These are phyloP conservation scores for Lagocephalus sceleratus DNA, from an alignment of 2,797 vertebrate species.

Conservation along the genomic window DNA sequence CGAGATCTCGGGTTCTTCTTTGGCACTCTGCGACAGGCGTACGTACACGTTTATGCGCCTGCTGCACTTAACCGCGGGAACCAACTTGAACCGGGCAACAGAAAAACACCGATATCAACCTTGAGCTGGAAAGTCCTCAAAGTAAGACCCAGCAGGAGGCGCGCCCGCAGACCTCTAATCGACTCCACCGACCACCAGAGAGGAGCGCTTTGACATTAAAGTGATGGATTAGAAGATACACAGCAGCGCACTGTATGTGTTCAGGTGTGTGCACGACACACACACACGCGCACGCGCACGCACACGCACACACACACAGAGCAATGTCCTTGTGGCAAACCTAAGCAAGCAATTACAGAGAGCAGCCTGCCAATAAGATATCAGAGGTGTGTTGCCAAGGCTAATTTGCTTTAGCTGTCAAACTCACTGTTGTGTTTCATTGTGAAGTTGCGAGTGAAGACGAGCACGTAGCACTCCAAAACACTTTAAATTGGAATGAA, in stretches of 20 bases:
- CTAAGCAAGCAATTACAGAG: conserved; percentile 63
- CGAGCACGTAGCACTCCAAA: conserved; percentile 41
- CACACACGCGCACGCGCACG: conserved; percentile 19
- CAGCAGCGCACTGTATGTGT: conserved; percentile 23
- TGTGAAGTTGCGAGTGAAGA: conserved; percentile 40
- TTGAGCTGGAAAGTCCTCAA: conserved; percentile 49
- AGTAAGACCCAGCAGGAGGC: conserved; percentile 41
- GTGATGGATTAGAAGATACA: conserved; percentile 60
- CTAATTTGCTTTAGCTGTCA: conserved; percentile 70
- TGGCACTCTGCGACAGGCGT: too few species aligned
- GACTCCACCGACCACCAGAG: conserved; percentile 47
- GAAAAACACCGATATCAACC: conserved; percentile 33
- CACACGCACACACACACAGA: conserved; percentile 8
- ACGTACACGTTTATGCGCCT: too few species aligned
- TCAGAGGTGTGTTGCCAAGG: conserved; percentile 63
- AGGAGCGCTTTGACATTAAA: conserved; percentile 50
- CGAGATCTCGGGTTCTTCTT: too few species aligned
- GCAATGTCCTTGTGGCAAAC: conserved; percentile 56
- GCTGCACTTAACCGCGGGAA: not conserved
- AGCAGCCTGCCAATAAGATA: conserved; percentile 65
- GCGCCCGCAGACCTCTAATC: conserved; percentile 51
- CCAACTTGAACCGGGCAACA: not conserved
- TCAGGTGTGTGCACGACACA: conserved; percentile 8
- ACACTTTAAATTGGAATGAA: conserved; percentile 32
- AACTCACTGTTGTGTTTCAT: conserved; percentile 52